These are phyloP conservation scores for Spisula subtruncata DNA, from an alignment of 2,888 invertebrate species.

Conservation along the genomic window DNA sequence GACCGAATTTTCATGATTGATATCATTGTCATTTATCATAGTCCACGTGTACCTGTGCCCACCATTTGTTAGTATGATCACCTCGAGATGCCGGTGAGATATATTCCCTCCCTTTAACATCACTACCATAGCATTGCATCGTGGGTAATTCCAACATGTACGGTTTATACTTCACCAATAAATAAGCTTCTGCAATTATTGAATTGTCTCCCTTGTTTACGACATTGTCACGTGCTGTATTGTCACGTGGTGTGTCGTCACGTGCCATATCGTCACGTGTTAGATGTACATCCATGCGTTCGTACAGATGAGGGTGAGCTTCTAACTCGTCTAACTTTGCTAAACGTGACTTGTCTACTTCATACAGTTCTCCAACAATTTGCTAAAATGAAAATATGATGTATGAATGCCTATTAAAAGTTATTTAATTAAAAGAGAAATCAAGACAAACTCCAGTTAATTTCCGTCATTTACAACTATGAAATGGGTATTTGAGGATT, in stretches of 20 bases:
- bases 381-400: slow-evolving; percentile 43
- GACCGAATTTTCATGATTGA: too few relatives aligned
- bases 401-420: too few relatives aligned
- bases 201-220: not conserved
- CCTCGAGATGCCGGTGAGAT: not conserved
- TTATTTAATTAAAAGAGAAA: too few relatives aligned
- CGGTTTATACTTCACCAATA: slow-evolving; percentile 92
- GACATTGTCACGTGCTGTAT: not conserved
- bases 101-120: slow-evolving; percentile 24
- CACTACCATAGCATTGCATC: slow-evolving; percentile 86
- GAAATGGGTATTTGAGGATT: too few relatives aligned
- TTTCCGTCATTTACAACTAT: not conserved
- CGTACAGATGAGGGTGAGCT: slow-evolving; percentile 94
- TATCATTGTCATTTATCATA: not conserved
- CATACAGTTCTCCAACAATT: slow-evolving; percentile 93
- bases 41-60: slow-evolving; percentile 33
- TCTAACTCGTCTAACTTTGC: slow-evolving; percentile 93
- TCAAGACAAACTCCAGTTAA: too few relatives aligned
- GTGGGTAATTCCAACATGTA: slow-evolving; percentile 90
- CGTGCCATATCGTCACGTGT: slow-evolving; percentile 88
- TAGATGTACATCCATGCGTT: slow-evolving; percentile 87
- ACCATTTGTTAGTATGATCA: not conserved
- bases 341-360: slow-evolving; percentile 93
- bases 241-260: not conserved
- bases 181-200: slow-evolving; percentile 91